Conservation (phyloP, 2,797 vertebrate genomes). For the Sebastes cheni region DNA sequence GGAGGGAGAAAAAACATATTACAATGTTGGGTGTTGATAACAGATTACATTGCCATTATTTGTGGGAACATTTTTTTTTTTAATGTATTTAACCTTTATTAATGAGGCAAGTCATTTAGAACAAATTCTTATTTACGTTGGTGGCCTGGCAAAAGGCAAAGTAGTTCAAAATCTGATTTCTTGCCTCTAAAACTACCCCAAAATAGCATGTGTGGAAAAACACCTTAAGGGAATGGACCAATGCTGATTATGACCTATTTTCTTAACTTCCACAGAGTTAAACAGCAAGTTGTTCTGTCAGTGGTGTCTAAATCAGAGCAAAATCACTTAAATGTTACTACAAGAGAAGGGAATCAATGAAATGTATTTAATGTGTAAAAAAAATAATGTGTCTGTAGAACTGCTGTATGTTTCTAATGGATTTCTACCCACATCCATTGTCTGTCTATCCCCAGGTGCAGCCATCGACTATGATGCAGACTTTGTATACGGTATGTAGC, state of each 20-base stretch:
- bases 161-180: neutral
- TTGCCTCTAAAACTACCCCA: neutral
- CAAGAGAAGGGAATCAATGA: neutral
- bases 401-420: neutral
- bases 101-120: neutral
- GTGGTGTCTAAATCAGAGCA: neutral
- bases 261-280: neutral
- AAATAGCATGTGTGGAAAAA: neutral
- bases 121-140: neutral
- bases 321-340: neutral
- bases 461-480: slow-evolving; percentile 73
- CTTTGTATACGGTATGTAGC: slow-evolving; percentile 81
- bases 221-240: neutral
- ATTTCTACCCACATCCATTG: neutral
- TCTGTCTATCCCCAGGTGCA: slow-evolving; percentile 44
- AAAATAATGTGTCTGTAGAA: neutral
- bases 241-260: slow-evolving; percentile 3
- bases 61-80: neutral
- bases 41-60: neutral
- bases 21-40: neutral
- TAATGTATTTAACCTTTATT: neutral
- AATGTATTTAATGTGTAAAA: neutral
- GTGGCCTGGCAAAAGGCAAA: neutral
- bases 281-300: neutral
- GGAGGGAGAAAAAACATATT: neutral